These are phyloP conservation scores for Mamestra configurata DNA, from an alignment of 1,140 invertebrate genomes.

Conservation along the genomic window DNA sequence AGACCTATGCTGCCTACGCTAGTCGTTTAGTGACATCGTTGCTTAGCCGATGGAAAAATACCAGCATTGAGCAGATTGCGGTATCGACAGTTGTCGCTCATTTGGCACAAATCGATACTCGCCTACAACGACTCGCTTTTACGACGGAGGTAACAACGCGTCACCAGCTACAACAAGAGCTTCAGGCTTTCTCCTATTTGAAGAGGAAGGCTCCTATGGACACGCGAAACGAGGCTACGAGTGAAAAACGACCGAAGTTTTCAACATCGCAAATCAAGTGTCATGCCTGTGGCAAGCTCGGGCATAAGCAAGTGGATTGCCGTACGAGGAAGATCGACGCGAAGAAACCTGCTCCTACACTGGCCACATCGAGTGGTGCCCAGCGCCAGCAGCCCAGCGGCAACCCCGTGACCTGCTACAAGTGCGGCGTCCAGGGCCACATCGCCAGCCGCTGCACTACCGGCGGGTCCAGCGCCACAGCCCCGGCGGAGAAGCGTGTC, in stretches of 20 bases:
- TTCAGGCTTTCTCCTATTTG: constrained; percentile 53
- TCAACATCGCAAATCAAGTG: constrained; percentile 46
- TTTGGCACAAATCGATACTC: constrained; percentile 50
- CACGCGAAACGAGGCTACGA: neutral
- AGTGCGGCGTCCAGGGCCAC: constrained; percentile 46
- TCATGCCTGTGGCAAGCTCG: constrained; percentile 52
- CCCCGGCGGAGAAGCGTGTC: constrained; percentile 51
- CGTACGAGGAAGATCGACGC: neutral
- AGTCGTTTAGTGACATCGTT: constrained; percentile 39
- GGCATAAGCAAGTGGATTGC: constrained; percentile 53
- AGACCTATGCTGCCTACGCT: constrained; percentile 50
- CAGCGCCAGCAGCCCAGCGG: neutral
- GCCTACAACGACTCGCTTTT: constrained; percentile 58
- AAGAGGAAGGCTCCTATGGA: constrained; percentile 24
- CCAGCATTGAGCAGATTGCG: constrained; percentile 50
- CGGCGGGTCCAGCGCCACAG: neutral
- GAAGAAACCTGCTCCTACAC: neutral
- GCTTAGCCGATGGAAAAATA: constrained; percentile 41
- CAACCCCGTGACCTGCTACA: constrained; percentile 41
- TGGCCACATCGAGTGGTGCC: neutral
- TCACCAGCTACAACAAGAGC: constrained; percentile 55
- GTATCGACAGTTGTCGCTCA: constrained; percentile 52
- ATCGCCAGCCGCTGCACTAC: constrained; percentile 50
- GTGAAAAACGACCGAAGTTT: constrained; percentile 34
- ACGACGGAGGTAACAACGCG: constrained; percentile 54